Conservation (phyloP, 1,140 invertebrate genomes). For the Heliothis virescens region DNA sequence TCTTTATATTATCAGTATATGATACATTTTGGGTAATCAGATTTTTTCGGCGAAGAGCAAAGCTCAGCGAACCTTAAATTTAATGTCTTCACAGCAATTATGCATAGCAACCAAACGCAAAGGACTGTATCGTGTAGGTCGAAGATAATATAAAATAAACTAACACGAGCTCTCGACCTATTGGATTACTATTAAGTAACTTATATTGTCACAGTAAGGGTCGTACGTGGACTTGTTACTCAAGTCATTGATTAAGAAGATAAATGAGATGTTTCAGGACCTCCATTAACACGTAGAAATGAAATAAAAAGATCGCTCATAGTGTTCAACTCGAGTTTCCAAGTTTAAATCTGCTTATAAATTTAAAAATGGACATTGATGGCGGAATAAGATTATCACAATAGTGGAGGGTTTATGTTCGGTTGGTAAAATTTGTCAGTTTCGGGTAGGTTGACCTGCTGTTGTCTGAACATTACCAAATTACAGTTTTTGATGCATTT, state of each 20-base stretch:
- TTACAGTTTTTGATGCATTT: too few relatives aligned
- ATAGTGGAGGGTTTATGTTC: too few relatives aligned
- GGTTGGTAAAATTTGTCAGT: too few relatives aligned
- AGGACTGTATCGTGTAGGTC: neutral
- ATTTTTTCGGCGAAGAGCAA: too few relatives aligned
- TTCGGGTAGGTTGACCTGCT: too few relatives aligned
- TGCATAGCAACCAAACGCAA: too few relatives aligned
- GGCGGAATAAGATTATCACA: too few relatives aligned
- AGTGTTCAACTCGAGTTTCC: neutral
- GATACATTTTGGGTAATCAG: too few relatives aligned
- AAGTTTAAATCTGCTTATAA: neutral
- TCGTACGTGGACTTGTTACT: neutral
- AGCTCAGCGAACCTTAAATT: too few relatives aligned
- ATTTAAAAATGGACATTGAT: neutral
- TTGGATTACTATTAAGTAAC: neutral
- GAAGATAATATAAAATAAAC: neutral
- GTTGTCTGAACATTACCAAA: too few relatives aligned
- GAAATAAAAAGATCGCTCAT: neutral
- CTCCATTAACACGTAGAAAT: neutral
- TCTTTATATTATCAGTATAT: too few relatives aligned
- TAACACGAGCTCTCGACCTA: neutral
- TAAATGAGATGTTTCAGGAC: slow-evolving; percentile 6
- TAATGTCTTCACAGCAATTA: too few relatives aligned
- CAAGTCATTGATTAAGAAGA: neutral
- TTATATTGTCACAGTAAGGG: neutral